A percentile compares a stretch with the other conserved stretches of the same genome.
Evolutionary conservation across 2,797 vertebrate genomes (phyloP).

Genomic region (Toxotes lorentzi): DNA sequence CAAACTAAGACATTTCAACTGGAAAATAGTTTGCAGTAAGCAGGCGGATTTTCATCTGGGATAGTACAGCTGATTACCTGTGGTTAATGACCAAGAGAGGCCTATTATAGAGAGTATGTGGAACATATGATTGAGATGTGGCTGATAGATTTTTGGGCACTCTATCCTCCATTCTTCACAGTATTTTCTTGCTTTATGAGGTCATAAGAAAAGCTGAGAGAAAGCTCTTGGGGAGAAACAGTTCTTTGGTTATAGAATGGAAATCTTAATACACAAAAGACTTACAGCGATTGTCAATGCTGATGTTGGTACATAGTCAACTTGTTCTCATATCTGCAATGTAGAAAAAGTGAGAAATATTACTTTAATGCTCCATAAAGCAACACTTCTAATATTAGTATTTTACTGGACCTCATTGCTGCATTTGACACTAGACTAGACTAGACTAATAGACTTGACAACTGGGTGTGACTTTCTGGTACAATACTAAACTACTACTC

Average conservation of each 20-base stretch:
- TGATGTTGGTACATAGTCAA: not conserved
- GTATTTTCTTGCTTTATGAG: constrained; percentile 21
- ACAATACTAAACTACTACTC: too few relatives aligned
- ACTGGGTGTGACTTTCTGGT: too few relatives aligned
- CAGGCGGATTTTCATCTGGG: constrained; percentile 63
- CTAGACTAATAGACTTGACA: too few relatives aligned
- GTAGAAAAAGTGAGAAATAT: not conserved
- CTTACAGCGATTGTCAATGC: not conserved
- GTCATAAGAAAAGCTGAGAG: constrained; percentile 20
- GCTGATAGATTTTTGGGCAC: constrained; percentile 23
- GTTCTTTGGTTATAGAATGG: not conserved
- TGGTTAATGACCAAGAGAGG: constrained; percentile 71
- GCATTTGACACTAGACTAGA: too few relatives aligned
- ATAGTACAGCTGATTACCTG: constrained; percentile 75
- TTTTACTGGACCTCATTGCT: too few relatives aligned
- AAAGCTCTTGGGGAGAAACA: not conserved
- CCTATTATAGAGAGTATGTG: constrained; percentile 38
- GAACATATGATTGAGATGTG: constrained; percentile 52
- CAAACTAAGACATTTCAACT: constrained; percentile 76
- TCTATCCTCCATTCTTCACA: not conserved
- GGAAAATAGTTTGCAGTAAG: constrained; percentile 75
- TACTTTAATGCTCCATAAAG: too few relatives aligned
- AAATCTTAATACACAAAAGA: not conserved
- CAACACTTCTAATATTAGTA: too few relatives aligned
- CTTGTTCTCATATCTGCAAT: not conserved